phyloP scores from a whole-genome alignment of 2,888 invertebrate species.

The Camponotus fellah region DNA sequence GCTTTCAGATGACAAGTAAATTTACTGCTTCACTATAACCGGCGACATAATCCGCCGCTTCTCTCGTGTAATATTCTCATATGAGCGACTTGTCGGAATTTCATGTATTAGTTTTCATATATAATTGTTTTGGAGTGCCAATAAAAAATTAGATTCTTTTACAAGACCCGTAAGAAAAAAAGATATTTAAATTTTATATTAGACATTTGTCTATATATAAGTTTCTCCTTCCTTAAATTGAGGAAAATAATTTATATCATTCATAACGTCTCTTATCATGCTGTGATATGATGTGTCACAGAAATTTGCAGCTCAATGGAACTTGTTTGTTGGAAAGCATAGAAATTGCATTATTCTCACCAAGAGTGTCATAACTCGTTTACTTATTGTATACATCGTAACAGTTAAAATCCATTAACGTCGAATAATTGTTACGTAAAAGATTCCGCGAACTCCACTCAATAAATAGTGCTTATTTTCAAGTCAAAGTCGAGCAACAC shows the following conservation, averaged over 20 bases:
- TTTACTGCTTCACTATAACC: conserved; percentile 36
- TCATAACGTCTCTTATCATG: neutral
- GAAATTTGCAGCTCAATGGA: neutral
- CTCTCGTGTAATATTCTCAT: conserved; percentile 18
- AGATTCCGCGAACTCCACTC: conserved; percentile 6
- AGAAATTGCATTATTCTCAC: conserved; percentile 45
- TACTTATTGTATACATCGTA: conserved; percentile 20
- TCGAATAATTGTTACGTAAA: conserved; percentile 9
- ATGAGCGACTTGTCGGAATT: conserved; percentile 20
- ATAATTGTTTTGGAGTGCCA: conserved; percentile 15
- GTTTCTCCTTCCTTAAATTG: neutral
- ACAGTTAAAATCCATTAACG: conserved; percentile 48
- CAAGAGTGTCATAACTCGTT: conserved; percentile 33
- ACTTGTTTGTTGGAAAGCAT: conserved; percentile 31
- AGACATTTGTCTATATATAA: neutral
- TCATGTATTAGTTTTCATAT: neutral
- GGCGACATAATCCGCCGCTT: conserved; percentile 20
- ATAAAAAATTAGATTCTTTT: neutral
- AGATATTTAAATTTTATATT: neutral
- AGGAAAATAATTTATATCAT: neutral
- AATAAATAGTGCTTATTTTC: conserved; percentile 15
- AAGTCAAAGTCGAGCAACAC: neutral
- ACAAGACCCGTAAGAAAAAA: neutral
- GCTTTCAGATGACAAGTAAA: conserved; percentile 25
- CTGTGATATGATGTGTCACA: neutral